Percentiles rank a stretch among this genome's conserved stretches.
Conservation (phyloP, 1,140 invertebrate genomes). For the Pogonus chalceus region DNA sequence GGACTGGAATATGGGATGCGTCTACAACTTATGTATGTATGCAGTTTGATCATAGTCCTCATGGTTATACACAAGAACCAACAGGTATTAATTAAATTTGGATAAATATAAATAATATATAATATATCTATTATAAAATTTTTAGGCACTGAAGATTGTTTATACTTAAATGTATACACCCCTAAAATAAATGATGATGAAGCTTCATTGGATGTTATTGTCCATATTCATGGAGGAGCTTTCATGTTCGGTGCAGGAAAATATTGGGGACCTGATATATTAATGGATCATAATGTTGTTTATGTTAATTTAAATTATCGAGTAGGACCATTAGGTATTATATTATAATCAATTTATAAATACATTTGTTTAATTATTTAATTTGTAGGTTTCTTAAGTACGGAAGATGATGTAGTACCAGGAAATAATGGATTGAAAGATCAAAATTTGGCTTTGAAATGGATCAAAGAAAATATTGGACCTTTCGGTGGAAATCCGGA, state of each 20-base stretch:
- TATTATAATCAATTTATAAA: neutral
- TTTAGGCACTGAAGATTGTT: conserved; percentile 35
- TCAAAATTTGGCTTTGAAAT: conserved; percentile 33
- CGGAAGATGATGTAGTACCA: conserved; percentile 37
- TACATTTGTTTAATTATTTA: no score
- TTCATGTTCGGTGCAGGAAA: conserved; percentile 20
- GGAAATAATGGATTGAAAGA: conserved; percentile 47
- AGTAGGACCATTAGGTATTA: conserved; percentile 17
- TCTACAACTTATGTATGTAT: neutral
- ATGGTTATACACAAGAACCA: neutral
- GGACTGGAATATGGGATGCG: neutral
- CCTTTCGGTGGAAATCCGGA: conserved; percentile 34
- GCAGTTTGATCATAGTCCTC: neutral
- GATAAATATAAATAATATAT: neutral
- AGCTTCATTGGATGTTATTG: conserved; percentile 8
- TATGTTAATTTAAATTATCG: conserved; percentile 30
- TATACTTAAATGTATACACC: conserved; percentile 41
- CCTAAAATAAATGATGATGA: conserved; percentile 24
- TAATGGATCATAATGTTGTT: conserved; percentile 30
- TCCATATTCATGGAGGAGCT: conserved; percentile 16
- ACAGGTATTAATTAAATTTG: neutral
- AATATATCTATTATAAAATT: neutral
- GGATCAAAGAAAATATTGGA: conserved; percentile 39
- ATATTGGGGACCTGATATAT: conserved; percentile 28
- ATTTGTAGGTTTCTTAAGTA: conserved; percentile 33